Evolutionary conservation across 1,140 invertebrate genomes (phyloP).

Genomic region (Euwallacea similis): DNA sequence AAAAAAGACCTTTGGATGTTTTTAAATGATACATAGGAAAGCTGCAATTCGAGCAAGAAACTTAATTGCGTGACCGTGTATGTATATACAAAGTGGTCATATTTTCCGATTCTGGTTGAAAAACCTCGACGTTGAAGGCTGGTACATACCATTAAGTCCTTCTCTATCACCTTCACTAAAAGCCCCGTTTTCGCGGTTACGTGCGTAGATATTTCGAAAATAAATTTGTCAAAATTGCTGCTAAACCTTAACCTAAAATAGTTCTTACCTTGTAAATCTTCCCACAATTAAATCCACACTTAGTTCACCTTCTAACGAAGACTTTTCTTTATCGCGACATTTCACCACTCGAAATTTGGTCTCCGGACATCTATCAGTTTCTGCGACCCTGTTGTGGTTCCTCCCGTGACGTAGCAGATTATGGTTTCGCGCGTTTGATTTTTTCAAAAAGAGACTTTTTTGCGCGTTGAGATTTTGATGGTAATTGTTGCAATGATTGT

Average conservation of each 20-base stretch:
- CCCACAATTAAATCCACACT: slow-evolving; percentile 18
- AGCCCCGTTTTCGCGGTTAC: neutral
- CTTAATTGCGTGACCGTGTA: too few relatives aligned
- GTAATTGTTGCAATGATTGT: slow-evolving; percentile 6
- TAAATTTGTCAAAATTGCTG: neutral
- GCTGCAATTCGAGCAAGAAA: too few relatives aligned
- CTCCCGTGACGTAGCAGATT: neutral
- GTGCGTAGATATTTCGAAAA: neutral
- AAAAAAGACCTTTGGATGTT: too few relatives aligned
- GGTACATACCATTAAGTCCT: neutral
- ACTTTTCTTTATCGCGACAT: neutral
- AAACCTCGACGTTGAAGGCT: neutral
- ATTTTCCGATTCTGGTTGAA: neutral
- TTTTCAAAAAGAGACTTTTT: neutral
- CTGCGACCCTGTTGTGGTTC: neutral
- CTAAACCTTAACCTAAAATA: neutral
- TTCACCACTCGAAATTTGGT: neutral
- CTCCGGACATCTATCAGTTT: neutral
- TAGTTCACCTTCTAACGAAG: neutral
- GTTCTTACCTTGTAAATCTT: slow-evolving; percentile 22
- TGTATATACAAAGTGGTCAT: too few relatives aligned
- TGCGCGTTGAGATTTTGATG: slow-evolving; percentile 1
- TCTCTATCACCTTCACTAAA: neutral
- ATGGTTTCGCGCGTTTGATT: too few relatives aligned
- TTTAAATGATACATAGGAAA: too few relatives aligned